A percentile compares a stretch with the other conserved stretches of the same genome.
phyloP scores from a whole-genome alignment of 1,140 invertebrate species.

The Aphaenogaster rudis region DNA sequence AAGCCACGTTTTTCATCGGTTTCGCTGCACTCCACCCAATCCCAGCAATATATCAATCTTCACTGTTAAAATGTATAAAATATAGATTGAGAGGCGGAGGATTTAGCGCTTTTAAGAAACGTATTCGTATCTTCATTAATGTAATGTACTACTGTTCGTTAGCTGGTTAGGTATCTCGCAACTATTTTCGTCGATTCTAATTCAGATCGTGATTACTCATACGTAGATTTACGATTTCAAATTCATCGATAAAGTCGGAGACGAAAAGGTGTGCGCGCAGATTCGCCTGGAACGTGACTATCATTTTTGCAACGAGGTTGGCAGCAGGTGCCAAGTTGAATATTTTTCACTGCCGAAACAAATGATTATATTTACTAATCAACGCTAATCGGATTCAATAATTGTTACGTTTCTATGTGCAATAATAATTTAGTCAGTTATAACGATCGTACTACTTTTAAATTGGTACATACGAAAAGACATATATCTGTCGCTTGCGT shows the following conservation, averaged over 20 bases:
- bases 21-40: neutral
- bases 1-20: neutral
- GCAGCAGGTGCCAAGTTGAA: slow-evolving; percentile 26
- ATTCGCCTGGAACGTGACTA: neutral
- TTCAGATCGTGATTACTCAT: slow-evolving; percentile 55
- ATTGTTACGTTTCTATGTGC: slow-evolving; percentile 27
- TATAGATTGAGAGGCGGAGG: neutral
- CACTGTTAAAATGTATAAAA: slow-evolving; percentile 9
- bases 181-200: slow-evolving; percentile 38
- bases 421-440: slow-evolving; percentile 28
- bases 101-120: slow-evolving; percentile 47
- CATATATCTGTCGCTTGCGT: neutral
- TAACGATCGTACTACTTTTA: slow-evolving; percentile 9
- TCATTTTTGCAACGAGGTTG: slow-evolving; percentile 15
- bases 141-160: slow-evolving; percentile 46
- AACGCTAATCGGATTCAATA: neutral
- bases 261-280: neutral
- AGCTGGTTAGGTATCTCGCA: slow-evolving; percentile 35
- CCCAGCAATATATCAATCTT: slow-evolving; percentile 44
- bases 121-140: slow-evolving; percentile 56
- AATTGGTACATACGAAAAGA: neutral
- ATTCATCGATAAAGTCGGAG: neutral
- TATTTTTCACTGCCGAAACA: slow-evolving; percentile 48
- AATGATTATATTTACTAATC: neutral
- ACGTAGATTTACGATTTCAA: slow-evolving; percentile 35